Evolutionary conservation across 2,113 vertebrate species (phyloP).

Genomic region (Semicossyphus pulcher): DNA sequence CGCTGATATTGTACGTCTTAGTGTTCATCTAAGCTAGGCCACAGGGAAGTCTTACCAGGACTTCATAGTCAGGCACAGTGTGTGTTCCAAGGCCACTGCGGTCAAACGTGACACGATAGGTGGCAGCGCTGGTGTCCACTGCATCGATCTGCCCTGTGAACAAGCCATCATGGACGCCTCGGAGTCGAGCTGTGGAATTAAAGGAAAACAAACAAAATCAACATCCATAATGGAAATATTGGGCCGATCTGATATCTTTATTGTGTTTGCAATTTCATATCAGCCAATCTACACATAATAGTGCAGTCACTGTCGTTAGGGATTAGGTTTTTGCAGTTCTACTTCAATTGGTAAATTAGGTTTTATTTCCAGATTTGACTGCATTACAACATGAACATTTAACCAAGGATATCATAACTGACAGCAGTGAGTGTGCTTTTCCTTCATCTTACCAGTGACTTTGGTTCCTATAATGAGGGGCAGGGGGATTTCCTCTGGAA

Average conservation of each 20-base stretch:
- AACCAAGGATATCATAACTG: not conserved
- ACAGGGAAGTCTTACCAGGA: slow-evolving; percentile 88
- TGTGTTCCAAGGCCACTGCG: slow-evolving; percentile 96
- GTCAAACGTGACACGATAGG: slow-evolving; percentile 98
- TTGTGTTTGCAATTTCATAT: no score
- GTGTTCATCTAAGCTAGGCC: not conserved
- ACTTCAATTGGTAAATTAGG: no score
- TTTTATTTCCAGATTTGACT: not conserved
- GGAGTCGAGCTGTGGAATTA: slow-evolving; percentile 89
- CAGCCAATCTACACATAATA: no score
- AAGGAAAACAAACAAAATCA: not conserved
- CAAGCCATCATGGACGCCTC: slow-evolving; percentile 94
- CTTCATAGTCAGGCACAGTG: slow-evolving; percentile 98
- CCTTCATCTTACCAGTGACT: slow-evolving; percentile 90
- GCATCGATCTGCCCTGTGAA: slow-evolving; percentile 99
- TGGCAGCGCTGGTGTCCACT: slow-evolving; percentile 95
- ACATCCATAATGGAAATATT: not conserved
- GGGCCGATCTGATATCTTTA: no score
- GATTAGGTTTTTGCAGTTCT: no score
- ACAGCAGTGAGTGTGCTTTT: no score
- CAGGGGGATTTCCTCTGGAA: slow-evolving; percentile 97
- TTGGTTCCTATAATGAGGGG: slow-evolving; percentile 98
- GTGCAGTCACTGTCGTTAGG: no score
- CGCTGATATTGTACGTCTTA: not conserved
- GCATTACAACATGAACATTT: not conserved